Conservation (phyloP, 1,140 invertebrate species). For the Drosophila azteca region DNA sequence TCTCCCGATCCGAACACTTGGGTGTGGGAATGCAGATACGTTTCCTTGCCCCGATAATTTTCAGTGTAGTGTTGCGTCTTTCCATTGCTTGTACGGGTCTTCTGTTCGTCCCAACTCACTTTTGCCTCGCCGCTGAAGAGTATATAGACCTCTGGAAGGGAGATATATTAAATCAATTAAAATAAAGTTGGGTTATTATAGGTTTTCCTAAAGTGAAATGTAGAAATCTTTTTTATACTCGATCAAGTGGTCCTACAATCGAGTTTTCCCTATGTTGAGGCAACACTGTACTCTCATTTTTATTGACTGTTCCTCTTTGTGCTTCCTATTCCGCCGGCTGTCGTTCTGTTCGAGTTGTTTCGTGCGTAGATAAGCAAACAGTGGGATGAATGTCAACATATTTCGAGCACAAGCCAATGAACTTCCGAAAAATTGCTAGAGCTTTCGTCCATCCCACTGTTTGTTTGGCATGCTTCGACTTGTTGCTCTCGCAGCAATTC, state of each 20-base stretch:
- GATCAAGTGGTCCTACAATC: no score
- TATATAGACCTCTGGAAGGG: conserved; percentile 59
- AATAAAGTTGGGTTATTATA: no score
- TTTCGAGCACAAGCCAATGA: not conserved
- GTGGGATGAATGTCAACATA: not conserved
- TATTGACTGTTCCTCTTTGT: no score
- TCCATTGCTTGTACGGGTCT: conserved; percentile 37
- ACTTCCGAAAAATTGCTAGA: not conserved
- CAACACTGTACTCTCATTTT: no score
- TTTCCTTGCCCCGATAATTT: conserved; percentile 52
- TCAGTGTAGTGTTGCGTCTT: conserved; percentile 48
- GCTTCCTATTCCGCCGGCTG: not conserved
- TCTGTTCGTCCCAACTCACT: conserved; percentile 64
- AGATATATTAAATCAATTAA: not conserved
- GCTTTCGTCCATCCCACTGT: conserved; percentile 1
- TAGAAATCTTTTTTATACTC: no score
- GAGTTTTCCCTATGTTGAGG: no score
- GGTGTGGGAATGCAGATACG: conserved; percentile 51
- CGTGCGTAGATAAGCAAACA: not conserved
- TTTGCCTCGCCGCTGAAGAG: conserved; percentile 68
- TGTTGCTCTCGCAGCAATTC: conserved; percentile 14
- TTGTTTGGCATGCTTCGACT: conserved; percentile 13
- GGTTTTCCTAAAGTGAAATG: no score
- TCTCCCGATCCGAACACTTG: conserved; percentile 49
- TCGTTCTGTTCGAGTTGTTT: not conserved